phyloP scores from a whole-genome alignment of 2,797 vertebrate genomes.

The Acridotheres tristis region DNA sequence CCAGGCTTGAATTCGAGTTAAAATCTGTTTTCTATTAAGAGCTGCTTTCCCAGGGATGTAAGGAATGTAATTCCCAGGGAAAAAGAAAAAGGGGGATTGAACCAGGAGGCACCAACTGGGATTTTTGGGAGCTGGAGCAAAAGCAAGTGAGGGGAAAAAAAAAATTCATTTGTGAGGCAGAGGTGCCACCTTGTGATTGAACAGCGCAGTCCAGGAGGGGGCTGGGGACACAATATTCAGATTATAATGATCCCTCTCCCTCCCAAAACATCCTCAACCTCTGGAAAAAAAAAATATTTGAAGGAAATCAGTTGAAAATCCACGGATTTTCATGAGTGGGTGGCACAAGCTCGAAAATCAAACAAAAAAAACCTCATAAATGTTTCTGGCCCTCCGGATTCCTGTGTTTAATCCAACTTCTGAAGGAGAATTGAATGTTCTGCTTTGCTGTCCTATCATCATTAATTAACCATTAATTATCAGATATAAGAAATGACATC shows the following conservation, averaged over 20 bases:
- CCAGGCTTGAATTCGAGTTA: background rate
- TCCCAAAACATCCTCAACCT: background rate
- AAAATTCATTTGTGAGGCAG: background rate
- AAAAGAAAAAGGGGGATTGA: background rate
- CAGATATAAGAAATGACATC: accelerated
- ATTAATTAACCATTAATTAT: background rate
- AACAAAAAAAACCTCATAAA: background rate
- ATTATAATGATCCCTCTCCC: too few species aligned
- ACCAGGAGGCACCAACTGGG: background rate
- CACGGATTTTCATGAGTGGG: accelerated
- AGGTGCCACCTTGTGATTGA: conserved; percentile 56
- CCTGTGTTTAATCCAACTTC: background rate
- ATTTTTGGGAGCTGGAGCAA: background rate
- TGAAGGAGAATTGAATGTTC: background rate
- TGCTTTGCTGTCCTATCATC: background rate
- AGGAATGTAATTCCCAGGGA: background rate
- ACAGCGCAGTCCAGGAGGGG: conserved; percentile 3
- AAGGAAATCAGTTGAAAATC: background rate
- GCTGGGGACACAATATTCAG: background rate
- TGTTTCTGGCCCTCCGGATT: background rate
- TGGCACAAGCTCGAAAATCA: background rate
- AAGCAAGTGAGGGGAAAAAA: background rate
- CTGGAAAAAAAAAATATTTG: too few species aligned
- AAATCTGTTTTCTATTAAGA: background rate
- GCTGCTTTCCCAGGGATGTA: background rate